Percentiles rank a stretch among this genome's conserved stretches.
These are phyloP conservation scores for Mola mola DNA, from an alignment of 2,113 vertebrate species.

Conservation along the genomic window DNA sequence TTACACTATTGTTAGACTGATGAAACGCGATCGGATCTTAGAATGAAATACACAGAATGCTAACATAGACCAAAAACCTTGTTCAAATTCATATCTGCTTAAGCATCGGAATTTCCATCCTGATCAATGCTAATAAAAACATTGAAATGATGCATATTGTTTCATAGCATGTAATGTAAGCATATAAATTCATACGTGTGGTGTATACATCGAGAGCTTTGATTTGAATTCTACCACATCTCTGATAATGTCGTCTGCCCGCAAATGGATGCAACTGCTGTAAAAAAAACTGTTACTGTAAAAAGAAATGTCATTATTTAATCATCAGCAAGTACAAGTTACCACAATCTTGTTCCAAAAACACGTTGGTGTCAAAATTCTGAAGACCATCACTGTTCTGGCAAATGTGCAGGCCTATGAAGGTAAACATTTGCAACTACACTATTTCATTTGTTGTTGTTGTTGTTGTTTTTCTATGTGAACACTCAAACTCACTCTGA, in stretches of 20 bases:
- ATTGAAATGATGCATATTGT: slow-evolving; percentile 10
- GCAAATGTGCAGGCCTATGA: too few species aligned
- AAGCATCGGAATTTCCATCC: not conserved
- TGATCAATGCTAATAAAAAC: slow-evolving; percentile 25
- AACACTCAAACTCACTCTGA: too few species aligned
- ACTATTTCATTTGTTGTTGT: too few species aligned
- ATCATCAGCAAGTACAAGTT: too few species aligned
- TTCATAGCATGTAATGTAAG: not conserved
- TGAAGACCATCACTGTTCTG: too few species aligned
- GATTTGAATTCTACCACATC: not conserved
- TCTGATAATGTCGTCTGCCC: not conserved
- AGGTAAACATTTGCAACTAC: too few species aligned
- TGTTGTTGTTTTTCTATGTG: too few species aligned
- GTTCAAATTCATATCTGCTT: slow-evolving; percentile 6
- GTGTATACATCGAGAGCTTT: slow-evolving; percentile 3
- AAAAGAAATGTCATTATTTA: slow-evolving; percentile 28
- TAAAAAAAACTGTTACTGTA: not conserved
- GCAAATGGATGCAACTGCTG: not conserved
- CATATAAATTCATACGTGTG: slow-evolving; percentile 2
- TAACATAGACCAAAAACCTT: not conserved
- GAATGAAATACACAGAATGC: not conserved
- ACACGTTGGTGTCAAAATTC: too few species aligned
- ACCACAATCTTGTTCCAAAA: too few species aligned
- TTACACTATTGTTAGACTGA: not conserved
- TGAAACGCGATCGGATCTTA: not conserved